Conservation (phyloP, 2,113 vertebrate genomes). For the Dasypus novemcinctus region DNA sequence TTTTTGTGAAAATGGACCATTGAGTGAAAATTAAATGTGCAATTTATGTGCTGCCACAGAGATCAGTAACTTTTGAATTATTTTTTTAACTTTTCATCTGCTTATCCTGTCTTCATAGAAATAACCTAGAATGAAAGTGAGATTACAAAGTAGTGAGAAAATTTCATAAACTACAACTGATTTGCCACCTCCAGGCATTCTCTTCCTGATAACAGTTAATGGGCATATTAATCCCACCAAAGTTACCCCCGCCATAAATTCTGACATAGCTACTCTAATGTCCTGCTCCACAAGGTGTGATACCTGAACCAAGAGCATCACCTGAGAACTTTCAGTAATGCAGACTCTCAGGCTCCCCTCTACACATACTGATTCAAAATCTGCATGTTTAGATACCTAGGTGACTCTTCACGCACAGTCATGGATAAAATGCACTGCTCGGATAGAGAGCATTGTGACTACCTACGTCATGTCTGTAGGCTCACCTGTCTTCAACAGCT, state of each 20-base stretch:
- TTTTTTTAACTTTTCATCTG: background rate
- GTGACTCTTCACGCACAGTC: accelerated
- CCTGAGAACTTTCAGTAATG: background rate
- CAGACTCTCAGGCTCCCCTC: background rate
- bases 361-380: background rate
- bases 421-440: background rate
- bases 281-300: background rate
- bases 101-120: background rate
- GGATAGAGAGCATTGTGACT: background rate
- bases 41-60: background rate
- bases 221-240: background rate
- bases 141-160: background rate
- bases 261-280: background rate
- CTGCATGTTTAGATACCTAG: background rate
- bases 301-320: background rate
- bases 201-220: background rate
- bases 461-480: no score
- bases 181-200: no score
- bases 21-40: background rate
- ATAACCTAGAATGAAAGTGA: background rate
- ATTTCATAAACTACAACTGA: background rate
- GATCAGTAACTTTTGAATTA: background rate
- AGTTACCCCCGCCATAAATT: background rate
- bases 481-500: background rate
- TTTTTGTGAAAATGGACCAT: background rate